A percentile compares a stretch with the other conserved stretches of the same genome.
Conservation (phyloP, 2,113 vertebrate species). For the Tetrax tetrax region DNA sequence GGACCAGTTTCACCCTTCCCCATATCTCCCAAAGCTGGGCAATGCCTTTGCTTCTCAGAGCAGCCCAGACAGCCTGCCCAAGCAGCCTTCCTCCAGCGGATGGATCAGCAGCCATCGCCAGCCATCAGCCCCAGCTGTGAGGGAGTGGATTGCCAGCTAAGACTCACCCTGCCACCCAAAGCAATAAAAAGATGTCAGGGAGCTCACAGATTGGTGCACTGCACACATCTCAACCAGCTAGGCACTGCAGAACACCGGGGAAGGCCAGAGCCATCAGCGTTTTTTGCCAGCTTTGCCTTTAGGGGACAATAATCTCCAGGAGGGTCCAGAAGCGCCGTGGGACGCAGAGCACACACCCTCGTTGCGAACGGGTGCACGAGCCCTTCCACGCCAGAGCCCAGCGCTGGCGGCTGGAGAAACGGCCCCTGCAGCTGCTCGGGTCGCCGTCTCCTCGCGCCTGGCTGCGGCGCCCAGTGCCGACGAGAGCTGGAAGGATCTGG, state of each 20-base stretch:
- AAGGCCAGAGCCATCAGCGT: neutral
- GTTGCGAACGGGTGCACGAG: accelerated
- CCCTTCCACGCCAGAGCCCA: neutral
- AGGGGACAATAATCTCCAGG: neutral
- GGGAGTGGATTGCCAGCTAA: accelerated
- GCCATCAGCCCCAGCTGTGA: neutral
- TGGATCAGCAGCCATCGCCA: neutral
- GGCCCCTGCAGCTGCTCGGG: accelerated
- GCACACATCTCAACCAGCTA: neutral
- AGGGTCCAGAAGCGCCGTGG: neutral
- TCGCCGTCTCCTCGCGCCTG: neutral
- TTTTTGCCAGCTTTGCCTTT: neutral
- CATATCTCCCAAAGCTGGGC: neutral
- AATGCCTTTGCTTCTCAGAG: neutral
- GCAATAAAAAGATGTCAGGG: neutral
- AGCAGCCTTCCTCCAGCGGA: neutral
- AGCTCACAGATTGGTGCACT: neutral
- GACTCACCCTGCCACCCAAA: neutral
- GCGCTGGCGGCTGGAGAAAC: neutral
- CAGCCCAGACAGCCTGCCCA: neutral
- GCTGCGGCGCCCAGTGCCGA: neutral
- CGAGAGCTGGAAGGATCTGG: neutral
- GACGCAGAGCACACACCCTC: accelerated
- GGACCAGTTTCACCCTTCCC: neutral
- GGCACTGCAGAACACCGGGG: accelerated